Evolutionary conservation across 2,113 vertebrate species (phyloP), one percentile per base, ranked within the genome.

Genomic region (Delphinapterus leucas): DNA sequence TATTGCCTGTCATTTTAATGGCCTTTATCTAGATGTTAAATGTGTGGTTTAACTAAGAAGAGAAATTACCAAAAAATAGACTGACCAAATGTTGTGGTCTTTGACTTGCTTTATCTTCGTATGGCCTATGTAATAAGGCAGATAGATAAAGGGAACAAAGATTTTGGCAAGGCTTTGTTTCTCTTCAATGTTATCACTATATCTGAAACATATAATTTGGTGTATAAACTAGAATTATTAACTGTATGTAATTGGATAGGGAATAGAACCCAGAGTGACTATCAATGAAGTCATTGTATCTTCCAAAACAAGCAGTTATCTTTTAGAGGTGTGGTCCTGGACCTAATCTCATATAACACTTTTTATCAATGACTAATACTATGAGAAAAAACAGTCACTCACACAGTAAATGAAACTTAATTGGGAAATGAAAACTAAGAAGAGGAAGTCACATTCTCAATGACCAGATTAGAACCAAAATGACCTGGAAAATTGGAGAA

Each of bases 281-380:
- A 47, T 60, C 33, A 65, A 2, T 79, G 17, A 12, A 79, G 67
- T 23, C 63, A 63, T 3, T 49, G 1, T 82, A 67, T 93, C 63
- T 81, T 71, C n/a, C 26, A 44, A 90, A 81, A 83, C 68, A 68
- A 95, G 47, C 61, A 84, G 68, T 87, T 92, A 76, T 95, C 68
- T 90, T 85, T 84, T 15, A 63, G 80, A 93, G 80, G 80, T 85
- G 73, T 93, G 92, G 74, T 95, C 86, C 73, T 96, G 55, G 68
- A 90, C 49, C 67, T 55, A 77, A 73, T 38, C 47, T 93, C 61
- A 80, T 12, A 26, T 9, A 36, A 79, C 49, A 76, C 95, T 97
- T 97, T 98, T 98, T 94, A 96, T 97, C 94, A 97, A 96, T 98
- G 97, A 97, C 96, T 97, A 95, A 93, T 88, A 96, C 67, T 88